Evolutionary conservation across 2,888 invertebrate species (phyloP), one percentile per base, ranked within the genome.

Genomic region (Cylloceria caligata): DNA sequence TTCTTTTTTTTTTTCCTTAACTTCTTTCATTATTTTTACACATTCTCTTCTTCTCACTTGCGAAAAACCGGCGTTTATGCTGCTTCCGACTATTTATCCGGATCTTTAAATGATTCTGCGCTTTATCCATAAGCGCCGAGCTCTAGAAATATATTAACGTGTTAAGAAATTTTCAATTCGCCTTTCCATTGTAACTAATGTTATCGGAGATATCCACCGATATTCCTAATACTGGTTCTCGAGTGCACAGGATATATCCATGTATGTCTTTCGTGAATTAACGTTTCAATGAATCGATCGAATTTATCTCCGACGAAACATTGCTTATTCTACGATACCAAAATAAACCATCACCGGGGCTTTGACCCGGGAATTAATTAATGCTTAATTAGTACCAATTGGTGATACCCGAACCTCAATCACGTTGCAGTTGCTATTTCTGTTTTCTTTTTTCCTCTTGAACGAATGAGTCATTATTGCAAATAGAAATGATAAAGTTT

Each of bases 371-470:
- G 34, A 34, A 64, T 55, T 62, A 74, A 74, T 80, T 74, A 69
- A 64, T 69, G 47, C 47, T 65, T 64, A 75, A 80, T 71, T 69
- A 74, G 55, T 64, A 19, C 11, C 69, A 64, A 80, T 80, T 80
- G 64, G 69, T 64, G 73, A 64, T 27, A 16, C 67, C 47, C 68
- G 72, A 73, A 62, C 45, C 49, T 64, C 62, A 9, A 36, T 24
- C 27, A 30, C 60, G 19, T 21, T 34, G 42, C 72, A 62, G 27
- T 30, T 9, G 45, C 57, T 6, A n/a, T 7, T 27, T 47, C 27
- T 52, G 47, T 39, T 16, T 19, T 30, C n/a, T 49, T 47, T 67
- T 30, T 65, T 57, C 34, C 34, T 19, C 16, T 3, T 34, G 16
- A 16, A n/a, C 19, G 0, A 34, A 19, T 16, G 16, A 57, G 5